A percentile compares a stretch with the other conserved stretches of the same genome.
phyloP scores from a whole-genome alignment of 2,888 invertebrate genomes.

The Pristionchus fissidentatus region DNA sequence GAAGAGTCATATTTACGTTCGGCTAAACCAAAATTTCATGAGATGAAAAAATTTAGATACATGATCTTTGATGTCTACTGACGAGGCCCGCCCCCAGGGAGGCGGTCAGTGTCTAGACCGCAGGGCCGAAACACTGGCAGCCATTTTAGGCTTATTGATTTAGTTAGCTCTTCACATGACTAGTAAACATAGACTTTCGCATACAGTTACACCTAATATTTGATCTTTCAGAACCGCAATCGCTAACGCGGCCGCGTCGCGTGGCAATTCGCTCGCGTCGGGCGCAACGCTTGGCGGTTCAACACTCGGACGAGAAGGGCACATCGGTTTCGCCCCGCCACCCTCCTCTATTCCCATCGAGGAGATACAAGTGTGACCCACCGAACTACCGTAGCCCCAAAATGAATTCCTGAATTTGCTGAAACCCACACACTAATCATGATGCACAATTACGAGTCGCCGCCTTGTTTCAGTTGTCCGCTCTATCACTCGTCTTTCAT shows the following conservation, averaged over 20 bases:
- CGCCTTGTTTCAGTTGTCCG: background rate
- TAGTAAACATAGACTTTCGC: too few relatives aligned
- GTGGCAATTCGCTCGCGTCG: conserved; percentile 8
- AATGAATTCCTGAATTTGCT: background rate
- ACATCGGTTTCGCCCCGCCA: background rate
- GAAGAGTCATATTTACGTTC: too few relatives aligned
- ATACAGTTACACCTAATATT: background rate
- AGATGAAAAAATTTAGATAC: too few relatives aligned
- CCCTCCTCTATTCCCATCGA: conserved; percentile 22
- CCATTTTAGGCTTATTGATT: too few relatives aligned
- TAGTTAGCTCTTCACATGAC: too few relatives aligned
- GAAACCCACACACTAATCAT: background rate
- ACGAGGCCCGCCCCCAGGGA: too few relatives aligned
- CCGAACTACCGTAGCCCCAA: too few relatives aligned
- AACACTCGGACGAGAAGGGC: background rate
- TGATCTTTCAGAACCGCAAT: conserved; percentile 27
- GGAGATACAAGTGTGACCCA: conserved; percentile 42
- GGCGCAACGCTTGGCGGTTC: conserved; percentile 32
- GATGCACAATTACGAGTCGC: background rate
- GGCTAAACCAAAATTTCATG: too few relatives aligned
- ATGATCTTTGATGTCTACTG: background rate
- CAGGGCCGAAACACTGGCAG: too few relatives aligned
- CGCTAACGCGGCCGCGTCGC: background rate
- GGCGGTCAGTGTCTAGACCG: too few relatives aligned
- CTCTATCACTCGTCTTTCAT: background rate